phyloP scores from a whole-genome alignment of 2,797 vertebrate species.

The Liasis olivaceus region DNA sequence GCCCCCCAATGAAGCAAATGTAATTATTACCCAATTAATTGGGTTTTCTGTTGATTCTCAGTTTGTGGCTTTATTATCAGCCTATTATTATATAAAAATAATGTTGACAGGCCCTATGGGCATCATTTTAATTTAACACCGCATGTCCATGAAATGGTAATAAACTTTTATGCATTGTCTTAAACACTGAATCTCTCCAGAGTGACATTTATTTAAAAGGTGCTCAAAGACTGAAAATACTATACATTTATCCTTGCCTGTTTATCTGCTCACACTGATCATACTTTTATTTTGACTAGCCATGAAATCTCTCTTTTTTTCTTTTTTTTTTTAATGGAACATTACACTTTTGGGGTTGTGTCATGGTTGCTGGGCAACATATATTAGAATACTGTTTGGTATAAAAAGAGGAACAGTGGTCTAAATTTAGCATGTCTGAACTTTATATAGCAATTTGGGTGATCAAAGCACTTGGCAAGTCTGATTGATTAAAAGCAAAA shows the following conservation, averaged over 20 bases:
- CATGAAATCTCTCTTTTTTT: background rate
- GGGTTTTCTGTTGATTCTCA: constrained; percentile 59
- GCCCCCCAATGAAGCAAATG: constrained; percentile 49
- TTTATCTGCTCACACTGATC: background rate
- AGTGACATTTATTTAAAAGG: constrained; percentile 28
- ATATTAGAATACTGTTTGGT: background rate
- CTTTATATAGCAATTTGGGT: background rate
- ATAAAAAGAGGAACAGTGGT: background rate
- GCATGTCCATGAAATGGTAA: constrained; percentile 31
- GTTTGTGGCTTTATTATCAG: constrained; percentile 51
- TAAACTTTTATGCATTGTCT: constrained; percentile 22
- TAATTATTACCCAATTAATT: constrained; percentile 74
- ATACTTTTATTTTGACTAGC: background rate
- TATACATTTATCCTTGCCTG: background rate
- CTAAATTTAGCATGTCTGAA: background rate
- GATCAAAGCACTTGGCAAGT: background rate
- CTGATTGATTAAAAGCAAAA: background rate
- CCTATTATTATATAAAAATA: constrained; percentile 28
- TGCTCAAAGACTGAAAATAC: background rate
- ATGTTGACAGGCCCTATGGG: constrained; percentile 39
- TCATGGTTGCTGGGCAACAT: background rate
- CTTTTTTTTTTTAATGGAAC: background rate
- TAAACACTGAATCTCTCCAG: constrained; percentile 10
- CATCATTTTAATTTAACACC: background rate
- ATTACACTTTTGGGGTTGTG: background rate